Evolutionary conservation across 2,797 vertebrate species (phyloP).

Genomic region (Acanthiza pusilla): DNA sequence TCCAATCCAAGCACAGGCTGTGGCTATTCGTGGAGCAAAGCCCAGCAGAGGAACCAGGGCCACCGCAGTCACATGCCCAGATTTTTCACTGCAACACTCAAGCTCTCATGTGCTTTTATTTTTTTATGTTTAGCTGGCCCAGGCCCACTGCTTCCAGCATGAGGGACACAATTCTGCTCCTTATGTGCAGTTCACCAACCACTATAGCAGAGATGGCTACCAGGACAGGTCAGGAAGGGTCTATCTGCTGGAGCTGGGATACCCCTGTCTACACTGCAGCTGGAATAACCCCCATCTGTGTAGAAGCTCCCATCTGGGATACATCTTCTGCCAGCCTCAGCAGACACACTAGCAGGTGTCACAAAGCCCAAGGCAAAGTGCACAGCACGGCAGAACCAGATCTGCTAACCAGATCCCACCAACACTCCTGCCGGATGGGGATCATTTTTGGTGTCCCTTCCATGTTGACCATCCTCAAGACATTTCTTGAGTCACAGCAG

Average conservation of each 20-base stretch:
- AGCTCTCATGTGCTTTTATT: background rate
- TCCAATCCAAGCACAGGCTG: background rate
- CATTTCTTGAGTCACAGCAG: background rate
- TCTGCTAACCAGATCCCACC: background rate
- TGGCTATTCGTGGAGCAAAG: background rate
- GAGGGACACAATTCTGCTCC: background rate
- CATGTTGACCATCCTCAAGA: background rate
- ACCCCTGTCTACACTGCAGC: background rate
- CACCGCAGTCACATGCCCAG: background rate
- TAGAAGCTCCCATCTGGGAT: background rate
- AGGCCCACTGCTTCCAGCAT: background rate
- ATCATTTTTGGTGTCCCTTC: background rate
- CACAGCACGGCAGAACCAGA: background rate
- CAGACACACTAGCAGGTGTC: background rate
- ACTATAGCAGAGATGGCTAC: background rate
- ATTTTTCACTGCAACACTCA: background rate
- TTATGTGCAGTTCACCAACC: background rate
- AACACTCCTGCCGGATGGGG: background rate
- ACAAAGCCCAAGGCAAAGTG: background rate
- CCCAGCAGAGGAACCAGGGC: background rate
- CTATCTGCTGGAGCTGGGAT: background rate
- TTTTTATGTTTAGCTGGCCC: background rate
- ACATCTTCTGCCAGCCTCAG: background rate
- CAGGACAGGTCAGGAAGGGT: rapidly evolving
- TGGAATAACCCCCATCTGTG: background rate